Conservation (phyloP, 2,797 vertebrate genomes). For the Jordanella pulchra region DNA sequence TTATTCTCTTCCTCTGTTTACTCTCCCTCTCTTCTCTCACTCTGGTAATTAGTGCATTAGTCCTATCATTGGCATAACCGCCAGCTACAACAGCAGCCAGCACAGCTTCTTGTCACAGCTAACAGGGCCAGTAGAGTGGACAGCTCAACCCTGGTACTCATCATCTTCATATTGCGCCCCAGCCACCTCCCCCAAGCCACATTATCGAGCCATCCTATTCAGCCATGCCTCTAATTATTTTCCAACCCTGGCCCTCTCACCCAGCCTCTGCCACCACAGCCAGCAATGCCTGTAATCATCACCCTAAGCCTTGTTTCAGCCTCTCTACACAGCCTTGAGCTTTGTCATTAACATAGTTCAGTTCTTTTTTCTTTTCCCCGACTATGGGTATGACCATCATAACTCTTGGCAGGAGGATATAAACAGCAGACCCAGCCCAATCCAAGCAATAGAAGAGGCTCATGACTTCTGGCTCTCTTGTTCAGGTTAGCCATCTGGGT, state of each 20-base stretch:
- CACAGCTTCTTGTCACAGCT: constrained; percentile 87
- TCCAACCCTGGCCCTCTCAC: constrained; percentile 66
- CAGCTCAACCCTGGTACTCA: constrained; percentile 77
- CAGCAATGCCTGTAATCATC: constrained; percentile 69
- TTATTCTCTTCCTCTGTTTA: constrained; percentile 61
- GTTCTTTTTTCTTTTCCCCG: constrained; percentile 39
- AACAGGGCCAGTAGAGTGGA: constrained; percentile 86
- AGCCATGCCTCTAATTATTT: constrained; percentile 77
- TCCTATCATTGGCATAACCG: constrained; percentile 75
- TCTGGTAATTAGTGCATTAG: constrained; percentile 92
- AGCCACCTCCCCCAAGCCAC: constrained; percentile 67
- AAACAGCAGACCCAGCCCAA: constrained; percentile 42
- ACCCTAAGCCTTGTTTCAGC: constrained; percentile 57
- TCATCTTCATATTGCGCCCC: constrained; percentile 70
- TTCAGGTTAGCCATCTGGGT: constrained; percentile 64
- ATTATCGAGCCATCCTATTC: constrained; percentile 71
- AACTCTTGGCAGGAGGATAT: constrained; percentile 55
- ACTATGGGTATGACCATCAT: constrained; percentile 49
- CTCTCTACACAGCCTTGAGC: constrained; percentile 57
- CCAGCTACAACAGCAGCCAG: constrained; percentile 87
- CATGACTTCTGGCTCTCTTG: constrained; percentile 45
- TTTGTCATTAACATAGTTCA: constrained; percentile 69
- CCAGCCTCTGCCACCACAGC: constrained; percentile 72
- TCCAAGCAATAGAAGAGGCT: constrained; percentile 44
- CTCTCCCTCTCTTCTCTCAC: constrained; percentile 54